These are phyloP conservation scores for Hippocampus comes DNA, from an alignment of 2,113 vertebrate species.

Conservation along the genomic window DNA sequence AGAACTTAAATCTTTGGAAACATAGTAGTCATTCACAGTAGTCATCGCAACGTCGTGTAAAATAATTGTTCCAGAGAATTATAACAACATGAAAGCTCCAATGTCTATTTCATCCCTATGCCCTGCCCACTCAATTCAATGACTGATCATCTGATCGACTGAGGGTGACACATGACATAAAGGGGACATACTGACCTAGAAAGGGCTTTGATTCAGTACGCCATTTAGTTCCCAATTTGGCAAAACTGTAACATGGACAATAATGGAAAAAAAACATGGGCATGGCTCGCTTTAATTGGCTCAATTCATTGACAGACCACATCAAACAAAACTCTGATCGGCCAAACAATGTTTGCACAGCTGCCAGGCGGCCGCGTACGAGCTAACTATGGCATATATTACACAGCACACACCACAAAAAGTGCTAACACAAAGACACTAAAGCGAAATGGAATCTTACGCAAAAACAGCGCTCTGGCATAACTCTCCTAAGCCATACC, in stretches of 20 bases:
- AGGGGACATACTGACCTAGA: conserved; percentile 20
- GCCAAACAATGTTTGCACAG: conserved; percentile 74
- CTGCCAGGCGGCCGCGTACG: conserved; percentile 61
- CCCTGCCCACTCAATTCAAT: not conserved
- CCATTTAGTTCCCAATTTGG: conserved; percentile 25
- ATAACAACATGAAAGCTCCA: not conserved
- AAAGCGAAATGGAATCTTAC: conserved; percentile 48
- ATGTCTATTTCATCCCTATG: not conserved
- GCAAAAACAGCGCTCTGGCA: conserved; percentile 41
- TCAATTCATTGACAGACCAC: conserved; percentile 55
- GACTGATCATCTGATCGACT: not conserved
- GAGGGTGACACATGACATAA: conserved; percentile 15
- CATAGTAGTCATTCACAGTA: not conserved
- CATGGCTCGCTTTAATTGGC: conserved; percentile 49
- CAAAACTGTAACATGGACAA: conserved; percentile 12
- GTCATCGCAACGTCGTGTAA: not conserved
- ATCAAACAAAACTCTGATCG: conserved; percentile 61
- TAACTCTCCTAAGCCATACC: conserved; percentile 14
- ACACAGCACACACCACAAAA: conserved; percentile 47
- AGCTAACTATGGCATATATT: conserved; percentile 57
- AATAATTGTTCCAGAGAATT: not conserved
- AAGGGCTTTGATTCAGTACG: conserved; percentile 32
- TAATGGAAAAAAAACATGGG: conserved; percentile 38
- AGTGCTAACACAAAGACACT: conserved; percentile 60
- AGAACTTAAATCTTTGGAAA: not conserved